Evolutionary conservation across 2,113 vertebrate species (phyloP).

Genomic region (Chlorodrepanis virens): DNA sequence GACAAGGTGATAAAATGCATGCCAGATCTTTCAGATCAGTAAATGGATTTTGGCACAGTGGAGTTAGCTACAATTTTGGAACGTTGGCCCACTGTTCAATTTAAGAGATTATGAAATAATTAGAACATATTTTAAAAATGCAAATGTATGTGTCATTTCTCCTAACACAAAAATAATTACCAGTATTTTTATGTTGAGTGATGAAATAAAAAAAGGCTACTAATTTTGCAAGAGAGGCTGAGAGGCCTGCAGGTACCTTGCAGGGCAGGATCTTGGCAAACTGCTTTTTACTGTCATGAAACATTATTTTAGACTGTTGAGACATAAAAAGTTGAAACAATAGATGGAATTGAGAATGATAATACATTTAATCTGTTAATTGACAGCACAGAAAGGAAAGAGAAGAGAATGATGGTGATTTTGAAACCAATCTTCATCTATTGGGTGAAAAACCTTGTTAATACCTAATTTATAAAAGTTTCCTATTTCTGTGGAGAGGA

Average conservation of each 20-base stretch:
- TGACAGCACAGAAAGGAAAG: background rate
- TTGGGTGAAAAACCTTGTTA: background rate
- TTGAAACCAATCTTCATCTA: background rate
- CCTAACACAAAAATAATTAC: background rate
- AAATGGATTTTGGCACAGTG: background rate
- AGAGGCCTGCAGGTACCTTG: background rate
- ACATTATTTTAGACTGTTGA: background rate
- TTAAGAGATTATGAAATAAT: background rate
- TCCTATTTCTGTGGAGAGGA: background rate
- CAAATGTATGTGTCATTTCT: background rate
- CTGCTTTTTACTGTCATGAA: background rate
- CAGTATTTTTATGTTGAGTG: background rate
- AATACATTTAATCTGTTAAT: background rate
- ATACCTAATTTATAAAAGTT: background rate
- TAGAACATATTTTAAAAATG: background rate
- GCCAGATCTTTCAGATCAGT: background rate
- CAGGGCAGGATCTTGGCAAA: background rate
- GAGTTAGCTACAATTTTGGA: background rate
- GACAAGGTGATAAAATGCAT: background rate
- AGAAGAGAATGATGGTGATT: background rate
- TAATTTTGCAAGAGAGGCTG: background rate
- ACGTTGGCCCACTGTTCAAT: background rate
- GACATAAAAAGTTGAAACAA: background rate
- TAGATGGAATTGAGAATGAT: background rate
- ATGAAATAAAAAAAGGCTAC: background rate